These are phyloP conservation scores for Lepisosteus osseus DNA, from an alignment of 2,113 vertebrate genomes.

Conservation along the genomic window DNA sequence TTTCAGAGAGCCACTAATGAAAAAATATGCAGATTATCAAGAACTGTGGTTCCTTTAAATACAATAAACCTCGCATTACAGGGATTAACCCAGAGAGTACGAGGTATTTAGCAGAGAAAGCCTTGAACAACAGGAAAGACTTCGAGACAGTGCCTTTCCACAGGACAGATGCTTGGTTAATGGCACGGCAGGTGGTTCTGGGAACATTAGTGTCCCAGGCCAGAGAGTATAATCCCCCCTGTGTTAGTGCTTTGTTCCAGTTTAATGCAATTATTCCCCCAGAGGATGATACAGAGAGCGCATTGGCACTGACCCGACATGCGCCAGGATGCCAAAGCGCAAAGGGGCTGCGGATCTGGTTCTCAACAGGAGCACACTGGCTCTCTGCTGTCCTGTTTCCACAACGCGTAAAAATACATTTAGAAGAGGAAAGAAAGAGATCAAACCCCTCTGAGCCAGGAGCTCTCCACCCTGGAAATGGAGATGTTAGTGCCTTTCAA, in stretches of 20 bases:
- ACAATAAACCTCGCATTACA: slow-evolving; percentile 6
- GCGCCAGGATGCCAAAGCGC: background rate
- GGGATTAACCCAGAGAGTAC: background rate
- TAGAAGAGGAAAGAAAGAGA: too few species aligned
- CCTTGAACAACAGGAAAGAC: slow-evolving; percentile 7
- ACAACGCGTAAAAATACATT: too few species aligned
- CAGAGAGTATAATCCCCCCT: background rate
- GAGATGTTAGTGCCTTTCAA: too few species aligned
- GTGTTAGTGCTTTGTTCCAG: background rate
- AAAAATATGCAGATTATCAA: background rate
- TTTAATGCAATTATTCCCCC: background rate
- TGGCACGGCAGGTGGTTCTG: background rate
- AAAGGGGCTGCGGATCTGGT: background rate
- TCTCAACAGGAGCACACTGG: too few species aligned
- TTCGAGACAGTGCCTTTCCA: background rate
- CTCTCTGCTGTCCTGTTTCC: too few species aligned
- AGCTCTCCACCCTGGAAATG: too few species aligned
- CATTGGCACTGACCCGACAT: background rate
- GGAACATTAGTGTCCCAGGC: background rate
- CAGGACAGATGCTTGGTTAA: background rate
- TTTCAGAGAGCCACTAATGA: slow-evolving; percentile 14
- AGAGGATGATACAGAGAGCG: background rate
- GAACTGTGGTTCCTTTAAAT: slow-evolving; percentile 6
- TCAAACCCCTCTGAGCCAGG: too few species aligned
- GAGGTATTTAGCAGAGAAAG: background rate